A percentile compares a stretch with the other conserved stretches of the same genome.
phyloP scores from a whole-genome alignment of 2,797 vertebrate species.

The Capromys pilorides region DNA sequence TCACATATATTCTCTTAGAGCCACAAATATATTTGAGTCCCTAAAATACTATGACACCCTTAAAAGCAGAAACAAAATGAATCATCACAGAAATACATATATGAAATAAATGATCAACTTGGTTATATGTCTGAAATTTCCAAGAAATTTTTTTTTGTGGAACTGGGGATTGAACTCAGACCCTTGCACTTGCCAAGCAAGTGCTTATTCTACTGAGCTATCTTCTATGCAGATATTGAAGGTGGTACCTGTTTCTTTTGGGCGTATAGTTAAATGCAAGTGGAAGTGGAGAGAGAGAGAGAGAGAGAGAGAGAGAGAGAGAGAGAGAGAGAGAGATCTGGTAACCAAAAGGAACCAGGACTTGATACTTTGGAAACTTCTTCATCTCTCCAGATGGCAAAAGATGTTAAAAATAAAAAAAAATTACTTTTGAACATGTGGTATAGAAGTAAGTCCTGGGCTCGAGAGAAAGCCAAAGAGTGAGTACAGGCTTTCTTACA shows the following conservation, averaged over 20 bases:
- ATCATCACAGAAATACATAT: not conserved
- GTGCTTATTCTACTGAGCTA: too few relatives aligned
- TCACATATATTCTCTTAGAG: not conserved
- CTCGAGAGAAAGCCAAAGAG: not conserved
- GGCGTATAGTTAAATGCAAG: not conserved
- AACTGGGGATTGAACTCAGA: too few relatives aligned
- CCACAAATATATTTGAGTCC: not conserved
- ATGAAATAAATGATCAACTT: not conserved
- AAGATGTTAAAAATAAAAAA: conserved; percentile 44
- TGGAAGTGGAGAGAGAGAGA: not conserved
- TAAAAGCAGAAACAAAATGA: conserved; percentile 20
- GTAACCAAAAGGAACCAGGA: conserved; percentile 31
- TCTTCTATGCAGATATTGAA: not conserved
- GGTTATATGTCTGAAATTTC: not conserved
- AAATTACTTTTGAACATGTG: conserved; percentile 1
- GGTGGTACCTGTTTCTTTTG: conserved; percentile 9
- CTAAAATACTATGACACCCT: not conserved
- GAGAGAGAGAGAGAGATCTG: not conserved
- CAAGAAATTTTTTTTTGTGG: not conserved
- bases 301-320: not conserved
- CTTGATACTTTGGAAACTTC: conserved; percentile 33
- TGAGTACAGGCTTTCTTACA: conserved; percentile 30
- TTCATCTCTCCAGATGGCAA: conserved; percentile 42
- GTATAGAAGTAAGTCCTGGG: not conserved
- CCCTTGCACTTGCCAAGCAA: too few relatives aligned